phyloP scores from a whole-genome alignment of 2,797 vertebrate species.

The Microhierax caerulescens region DNA sequence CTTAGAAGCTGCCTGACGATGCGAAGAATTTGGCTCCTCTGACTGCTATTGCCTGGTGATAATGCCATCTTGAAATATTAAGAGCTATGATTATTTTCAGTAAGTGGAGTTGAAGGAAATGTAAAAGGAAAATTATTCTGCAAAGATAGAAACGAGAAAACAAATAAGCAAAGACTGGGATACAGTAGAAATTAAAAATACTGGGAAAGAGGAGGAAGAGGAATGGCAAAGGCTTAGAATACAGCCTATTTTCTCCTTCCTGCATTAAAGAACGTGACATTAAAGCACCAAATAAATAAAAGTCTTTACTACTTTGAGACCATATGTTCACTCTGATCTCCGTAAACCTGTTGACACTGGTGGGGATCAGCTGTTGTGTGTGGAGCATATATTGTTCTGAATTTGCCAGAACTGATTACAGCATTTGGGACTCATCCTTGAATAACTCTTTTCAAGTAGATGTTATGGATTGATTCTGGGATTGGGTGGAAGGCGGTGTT shows the following conservation, averaged over 20 bases:
- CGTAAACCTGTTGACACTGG: conserved; percentile 26
- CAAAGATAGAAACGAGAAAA: background rate
- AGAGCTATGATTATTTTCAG: background rate
- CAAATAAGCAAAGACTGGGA: background rate
- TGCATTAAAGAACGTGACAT: background rate
- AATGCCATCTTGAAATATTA: background rate
- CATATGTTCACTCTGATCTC: background rate
- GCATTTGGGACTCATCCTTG: conserved; percentile 17
- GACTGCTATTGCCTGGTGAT: background rate
- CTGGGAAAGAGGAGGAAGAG: background rate
- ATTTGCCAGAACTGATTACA: background rate
- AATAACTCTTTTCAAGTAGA: background rate
- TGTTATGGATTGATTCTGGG: background rate
- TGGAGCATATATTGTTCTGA: background rate
- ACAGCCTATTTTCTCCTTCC: background rate
- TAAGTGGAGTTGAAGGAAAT: background rate
- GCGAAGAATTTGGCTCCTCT: background rate
- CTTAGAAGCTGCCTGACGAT: background rate
- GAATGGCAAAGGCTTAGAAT: background rate
- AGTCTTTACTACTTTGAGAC: background rate
- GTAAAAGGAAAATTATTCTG: background rate
- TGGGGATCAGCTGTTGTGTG: conserved; percentile 28
- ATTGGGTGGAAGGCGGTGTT: background rate
- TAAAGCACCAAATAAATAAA: background rate
- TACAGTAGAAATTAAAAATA: background rate